Conservation (phyloP, 2,888 invertebrate genomes). For the Sthenelais limicola region DNA sequence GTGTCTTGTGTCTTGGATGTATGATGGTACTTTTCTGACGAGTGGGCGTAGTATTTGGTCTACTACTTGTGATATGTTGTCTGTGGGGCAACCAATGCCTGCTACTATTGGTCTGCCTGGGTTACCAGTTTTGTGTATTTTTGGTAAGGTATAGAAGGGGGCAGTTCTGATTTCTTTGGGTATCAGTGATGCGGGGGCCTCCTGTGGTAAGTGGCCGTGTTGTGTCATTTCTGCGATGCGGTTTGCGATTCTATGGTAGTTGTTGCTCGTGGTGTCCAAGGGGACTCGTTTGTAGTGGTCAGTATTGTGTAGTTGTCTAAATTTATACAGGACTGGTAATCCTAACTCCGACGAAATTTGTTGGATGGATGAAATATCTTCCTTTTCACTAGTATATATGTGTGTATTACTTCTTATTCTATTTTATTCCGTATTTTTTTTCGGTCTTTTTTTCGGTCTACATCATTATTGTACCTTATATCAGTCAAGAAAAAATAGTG, state of each 20-base stretch:
- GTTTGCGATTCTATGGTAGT: background rate
- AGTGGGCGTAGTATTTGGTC: background rate
- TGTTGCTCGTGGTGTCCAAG: too few relatives aligned
- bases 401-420: too few relatives aligned
- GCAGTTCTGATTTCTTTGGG: background rate
- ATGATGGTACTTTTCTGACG: background rate
- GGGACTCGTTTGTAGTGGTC: background rate
- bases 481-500: too few relatives aligned
- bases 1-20: background rate
- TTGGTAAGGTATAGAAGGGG: background rate
- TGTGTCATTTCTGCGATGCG: background rate
- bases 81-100: background rate
- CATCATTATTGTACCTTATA: too few relatives aligned
- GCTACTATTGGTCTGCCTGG: conserved; percentile 10
- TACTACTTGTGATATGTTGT: background rate
- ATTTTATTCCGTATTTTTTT: too few relatives aligned
- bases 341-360: too few relatives aligned
- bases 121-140: background rate
- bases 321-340: too few relatives aligned
- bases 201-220: background rate
- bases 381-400: too few relatives aligned
- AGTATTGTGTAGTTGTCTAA: background rate
- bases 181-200: background rate
- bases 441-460: too few relatives aligned
- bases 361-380: too few relatives aligned